These are phyloP conservation scores for Eulemur rubriventer DNA, from an alignment of 2,797 vertebrate genomes.

Conservation along the genomic window DNA sequence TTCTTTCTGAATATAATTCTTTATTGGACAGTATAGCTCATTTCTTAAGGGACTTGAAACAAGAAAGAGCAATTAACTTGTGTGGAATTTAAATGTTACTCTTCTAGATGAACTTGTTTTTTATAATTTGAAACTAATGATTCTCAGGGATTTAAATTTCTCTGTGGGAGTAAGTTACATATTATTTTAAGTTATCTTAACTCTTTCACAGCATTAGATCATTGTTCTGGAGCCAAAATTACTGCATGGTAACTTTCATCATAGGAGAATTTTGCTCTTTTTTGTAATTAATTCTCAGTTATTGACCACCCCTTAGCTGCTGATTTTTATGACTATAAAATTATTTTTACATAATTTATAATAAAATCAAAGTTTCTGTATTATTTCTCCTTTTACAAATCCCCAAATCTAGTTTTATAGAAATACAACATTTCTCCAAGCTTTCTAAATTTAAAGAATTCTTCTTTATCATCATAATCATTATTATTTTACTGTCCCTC, in stretches of 20 bases:
- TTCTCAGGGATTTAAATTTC: background rate
- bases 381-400: background rate
- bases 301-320: background rate
- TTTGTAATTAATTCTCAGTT: background rate
- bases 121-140: background rate
- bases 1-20: constrained; percentile 20
- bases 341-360: background rate
- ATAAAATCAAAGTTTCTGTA: background rate
- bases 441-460: background rate
- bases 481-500: background rate
- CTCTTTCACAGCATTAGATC: background rate
- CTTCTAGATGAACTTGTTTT: constrained; percentile 5
- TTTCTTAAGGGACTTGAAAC: background rate
- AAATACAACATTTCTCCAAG: background rate
- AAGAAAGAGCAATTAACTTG: constrained; percentile 3
- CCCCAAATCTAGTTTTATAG: background rate
- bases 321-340: background rate
- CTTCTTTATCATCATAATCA: background rate
- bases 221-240: background rate
- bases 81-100: constrained; percentile 14
- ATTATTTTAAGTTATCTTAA: background rate
- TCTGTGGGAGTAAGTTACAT: background rate
- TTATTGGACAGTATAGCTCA: background rate
- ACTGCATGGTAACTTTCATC: background rate
- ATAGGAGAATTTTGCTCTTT: background rate